Base-by-base conservation (phyloP, 2,113 vertebrate species). In the Neopipo cinnamomea region DNA sequence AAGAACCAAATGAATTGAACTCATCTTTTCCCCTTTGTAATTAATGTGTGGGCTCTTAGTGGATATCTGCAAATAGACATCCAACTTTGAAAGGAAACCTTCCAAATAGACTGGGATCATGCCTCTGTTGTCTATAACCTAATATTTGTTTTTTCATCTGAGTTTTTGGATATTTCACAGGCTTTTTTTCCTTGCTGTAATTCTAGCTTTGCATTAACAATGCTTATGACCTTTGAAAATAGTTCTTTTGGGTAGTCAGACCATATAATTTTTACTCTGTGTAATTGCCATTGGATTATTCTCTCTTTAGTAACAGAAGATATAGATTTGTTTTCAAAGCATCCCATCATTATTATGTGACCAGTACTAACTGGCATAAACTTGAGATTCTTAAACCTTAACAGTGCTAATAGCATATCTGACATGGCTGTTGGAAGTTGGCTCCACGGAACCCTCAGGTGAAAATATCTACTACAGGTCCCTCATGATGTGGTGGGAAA, bases 21-120 rank as follows among this genome's bases (percentile, higher is more conserved):
- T 88, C 78, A 92, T 85, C 63, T 95, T 85, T 96, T 87, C 59
- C 53, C n/a, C 47, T 86, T 97, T 84, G 37, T 92, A 96, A 97
- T 98, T 97, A 97, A 94, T 84, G 70, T 92, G 49, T 82, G 68
- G 81, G 84, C 61, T 95, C 87, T 90, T 90, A 95, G 74, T 92
- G 70, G 47, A 33, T 91, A 82, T 81, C 89, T 96, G 61, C 72
- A 96, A 97, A 66, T 52, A 94, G 92, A 91, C 77, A 80, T 95
- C 55, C 47, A 75, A 53, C 31, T 87, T 94, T 95, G 74, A 95
- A 97, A 94, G 79, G 63, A 92, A 96, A 70, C 77, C 65, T 76
- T n/a, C n/a, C n/a, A n/a, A n/a, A 49, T 74, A 82, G 88, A 92
- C 37, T 33, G 68, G 50, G 71, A 94, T 82, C 41, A 8, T 65